phyloP scores from a whole-genome alignment of 2,888 invertebrate species.

The Phortica okadai region DNA sequence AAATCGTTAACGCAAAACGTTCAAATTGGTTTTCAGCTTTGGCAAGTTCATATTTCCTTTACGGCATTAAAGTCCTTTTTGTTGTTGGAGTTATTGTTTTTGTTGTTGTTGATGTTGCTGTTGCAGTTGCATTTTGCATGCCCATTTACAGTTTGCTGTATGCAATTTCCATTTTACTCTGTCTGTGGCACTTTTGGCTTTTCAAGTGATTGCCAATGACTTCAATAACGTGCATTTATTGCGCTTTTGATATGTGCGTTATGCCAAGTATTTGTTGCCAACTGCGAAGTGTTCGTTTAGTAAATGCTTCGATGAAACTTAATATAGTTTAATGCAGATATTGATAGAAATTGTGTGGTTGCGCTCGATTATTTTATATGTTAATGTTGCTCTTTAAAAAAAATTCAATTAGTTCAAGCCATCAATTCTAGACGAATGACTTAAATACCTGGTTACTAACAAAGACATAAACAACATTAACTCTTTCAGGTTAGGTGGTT shows the following conservation, averaged over 20 bases:
- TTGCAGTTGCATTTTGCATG: background rate
- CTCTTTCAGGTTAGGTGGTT: no score
- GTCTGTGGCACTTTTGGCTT: background rate
- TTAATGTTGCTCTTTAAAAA: no score
- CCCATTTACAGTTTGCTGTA: background rate
- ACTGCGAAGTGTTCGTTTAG: background rate
- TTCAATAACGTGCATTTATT: constrained; percentile 12
- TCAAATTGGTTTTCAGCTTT: background rate
- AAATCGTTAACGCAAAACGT: background rate
- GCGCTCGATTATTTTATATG: background rate
- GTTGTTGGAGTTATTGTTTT: background rate
- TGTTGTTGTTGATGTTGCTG: background rate
- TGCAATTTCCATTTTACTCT: background rate
- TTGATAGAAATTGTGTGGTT: background rate
- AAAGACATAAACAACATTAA: no score
- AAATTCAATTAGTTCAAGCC: no score
- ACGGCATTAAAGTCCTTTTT: background rate
- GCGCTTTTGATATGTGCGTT: background rate
- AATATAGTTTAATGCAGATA: background rate
- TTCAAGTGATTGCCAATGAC: constrained; percentile 10
- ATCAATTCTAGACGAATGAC: no score
- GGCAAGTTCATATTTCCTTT: background rate
- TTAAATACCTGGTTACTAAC: no score
- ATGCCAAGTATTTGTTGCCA: no score
- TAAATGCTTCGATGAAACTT: background rate